Conservation (phyloP, 2,113 vertebrate genomes). For the Brachirus orientalis region DNA sequence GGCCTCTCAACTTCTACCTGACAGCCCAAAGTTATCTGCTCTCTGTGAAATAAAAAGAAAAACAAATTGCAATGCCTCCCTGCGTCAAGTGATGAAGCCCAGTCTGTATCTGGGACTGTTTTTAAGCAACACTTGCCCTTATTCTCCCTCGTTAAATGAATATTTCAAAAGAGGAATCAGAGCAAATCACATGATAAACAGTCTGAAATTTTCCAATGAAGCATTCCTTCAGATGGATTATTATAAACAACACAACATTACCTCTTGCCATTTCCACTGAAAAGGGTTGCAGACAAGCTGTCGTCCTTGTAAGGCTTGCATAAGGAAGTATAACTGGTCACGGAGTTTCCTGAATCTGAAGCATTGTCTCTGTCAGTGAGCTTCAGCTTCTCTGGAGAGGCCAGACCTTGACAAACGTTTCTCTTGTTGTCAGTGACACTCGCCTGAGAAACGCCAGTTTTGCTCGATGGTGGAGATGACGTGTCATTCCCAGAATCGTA, state of each 20-base stretch:
- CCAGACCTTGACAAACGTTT: slow-evolving; percentile 45
- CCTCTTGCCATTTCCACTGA: slow-evolving; percentile 68
- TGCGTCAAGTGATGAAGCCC: slow-evolving; percentile 5
- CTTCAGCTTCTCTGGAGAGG: slow-evolving; percentile 83
- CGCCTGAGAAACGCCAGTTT: slow-evolving; percentile 85
- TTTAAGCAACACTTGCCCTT: slow-evolving; percentile 16
- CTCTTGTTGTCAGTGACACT: slow-evolving; percentile 83
- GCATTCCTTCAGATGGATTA: no score
- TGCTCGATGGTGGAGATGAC: slow-evolving; percentile 92
- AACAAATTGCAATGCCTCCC: slow-evolving; percentile 22
- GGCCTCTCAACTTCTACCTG: slow-evolving; percentile 69
- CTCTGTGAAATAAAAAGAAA: slow-evolving; percentile 69
- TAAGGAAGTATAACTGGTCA: slow-evolving; percentile 92
- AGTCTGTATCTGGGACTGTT: not conserved
- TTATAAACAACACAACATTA: slow-evolving; percentile 53
- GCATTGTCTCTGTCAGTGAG: slow-evolving; percentile 85
- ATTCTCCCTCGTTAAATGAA: slow-evolving; percentile 4
- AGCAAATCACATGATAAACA: no score
- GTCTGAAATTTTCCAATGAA: slow-evolving; percentile 10
- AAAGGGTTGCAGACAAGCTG: slow-evolving; percentile 65
- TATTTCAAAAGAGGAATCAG: slow-evolving; percentile 36
- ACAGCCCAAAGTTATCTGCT: slow-evolving; percentile 77
- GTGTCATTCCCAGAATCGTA: slow-evolving; percentile 98
- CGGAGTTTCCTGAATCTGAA: slow-evolving; percentile 97
- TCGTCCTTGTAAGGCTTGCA: slow-evolving; percentile 85